Percentiles rank a stretch among this genome's conserved stretches.
Conservation (phyloP, 2,797 vertebrate genomes). For the Hoplostethus atlanticus region DNA sequence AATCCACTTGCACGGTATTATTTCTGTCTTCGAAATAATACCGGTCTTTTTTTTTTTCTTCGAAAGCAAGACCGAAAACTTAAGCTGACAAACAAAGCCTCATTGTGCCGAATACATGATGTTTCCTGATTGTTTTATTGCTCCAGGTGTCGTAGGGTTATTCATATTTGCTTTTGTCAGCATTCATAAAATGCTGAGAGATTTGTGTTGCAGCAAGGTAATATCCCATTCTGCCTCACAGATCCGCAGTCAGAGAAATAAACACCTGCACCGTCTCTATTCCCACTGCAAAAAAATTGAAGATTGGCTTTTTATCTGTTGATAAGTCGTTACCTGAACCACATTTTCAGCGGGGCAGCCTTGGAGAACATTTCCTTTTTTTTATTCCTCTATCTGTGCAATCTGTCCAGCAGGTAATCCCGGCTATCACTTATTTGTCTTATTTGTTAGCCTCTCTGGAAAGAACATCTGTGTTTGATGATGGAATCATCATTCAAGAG, state of each 20-base stretch:
- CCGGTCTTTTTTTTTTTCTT: neutral
- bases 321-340: constrained; percentile 16
- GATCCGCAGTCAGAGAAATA: constrained; percentile 17
- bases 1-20: neutral
- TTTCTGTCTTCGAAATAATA: neutral
- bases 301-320: constrained; percentile 21
- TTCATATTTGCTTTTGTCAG: constrained; percentile 37
- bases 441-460: neutral
- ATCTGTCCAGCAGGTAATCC: neutral
- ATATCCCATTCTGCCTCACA: constrained; percentile 35
- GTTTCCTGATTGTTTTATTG: constrained; percentile 32
- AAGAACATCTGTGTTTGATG: neutral
- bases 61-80: neutral
- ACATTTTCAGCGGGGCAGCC: neutral
- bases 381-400: neutral
- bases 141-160: constrained; percentile 3
- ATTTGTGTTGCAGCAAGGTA: constrained; percentile 48
- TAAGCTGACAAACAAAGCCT: neutral
- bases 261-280: neutral
- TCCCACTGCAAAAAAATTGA: neutral
- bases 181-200: constrained; percentile 39
- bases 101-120: constrained; percentile 2
- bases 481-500: neutral
- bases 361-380: constrained; percentile 6
- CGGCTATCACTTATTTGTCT: neutral